Percentiles rank a stretch among this genome's conserved stretches.
Conservation (phyloP, 2,888 invertebrate species). For the Bedellia somnulentella region DNA sequence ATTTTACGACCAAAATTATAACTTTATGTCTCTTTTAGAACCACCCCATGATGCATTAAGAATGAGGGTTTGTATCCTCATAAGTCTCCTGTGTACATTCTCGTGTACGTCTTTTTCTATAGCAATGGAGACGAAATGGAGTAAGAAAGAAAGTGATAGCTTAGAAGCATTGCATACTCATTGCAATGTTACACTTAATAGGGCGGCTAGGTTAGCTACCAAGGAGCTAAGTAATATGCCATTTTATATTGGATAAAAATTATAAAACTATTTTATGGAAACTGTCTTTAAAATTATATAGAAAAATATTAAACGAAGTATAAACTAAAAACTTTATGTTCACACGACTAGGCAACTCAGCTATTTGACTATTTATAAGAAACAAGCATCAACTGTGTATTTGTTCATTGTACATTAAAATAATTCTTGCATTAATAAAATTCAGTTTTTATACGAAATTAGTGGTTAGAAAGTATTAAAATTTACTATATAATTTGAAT, state of each 20-base stretch:
- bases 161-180: conserved; percentile 65
- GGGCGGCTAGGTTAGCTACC: conserved; percentile 58
- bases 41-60: conserved; percentile 60
- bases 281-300: too few species aligned
- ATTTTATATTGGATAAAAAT: conserved; percentile 31
- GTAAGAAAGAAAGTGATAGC: conserved; percentile 54
- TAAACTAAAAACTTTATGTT: too few species aligned
- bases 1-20: conserved; percentile 47
- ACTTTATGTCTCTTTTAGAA: conserved; percentile 59
- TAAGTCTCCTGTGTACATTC: conserved; percentile 69
- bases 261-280: too few species aligned
- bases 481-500: too few species aligned
- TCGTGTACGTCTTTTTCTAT: conserved; percentile 65
- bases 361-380: too few species aligned
- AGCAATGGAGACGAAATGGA: conserved; percentile 63
- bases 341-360: too few species aligned
- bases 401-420: too few species aligned
- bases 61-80: conserved; percentile 71
- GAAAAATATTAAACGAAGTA: too few species aligned
- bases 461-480: too few species aligned
- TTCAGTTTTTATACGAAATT: too few species aligned
- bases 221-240: conserved; percentile 58
- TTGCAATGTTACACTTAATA: conserved; percentile 64
- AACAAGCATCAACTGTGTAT: too few species aligned
- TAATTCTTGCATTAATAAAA: too few species aligned